Evolutionary conservation across 2,888 invertebrate species (phyloP).

Genomic region (Drosophila kanekoi): DNA sequence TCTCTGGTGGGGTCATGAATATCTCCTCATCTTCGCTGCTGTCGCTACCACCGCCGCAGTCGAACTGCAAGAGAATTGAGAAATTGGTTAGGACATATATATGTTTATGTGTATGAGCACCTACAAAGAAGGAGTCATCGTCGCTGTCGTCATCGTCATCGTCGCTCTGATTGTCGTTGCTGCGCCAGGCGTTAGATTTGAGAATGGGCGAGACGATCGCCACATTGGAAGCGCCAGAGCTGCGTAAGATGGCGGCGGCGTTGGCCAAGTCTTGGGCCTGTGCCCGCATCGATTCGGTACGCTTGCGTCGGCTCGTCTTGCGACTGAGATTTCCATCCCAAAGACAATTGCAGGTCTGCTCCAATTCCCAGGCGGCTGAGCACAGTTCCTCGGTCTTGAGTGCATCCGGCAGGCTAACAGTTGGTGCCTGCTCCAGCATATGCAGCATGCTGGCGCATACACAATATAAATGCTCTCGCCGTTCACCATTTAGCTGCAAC

Average conservation of each 20-base stretch:
- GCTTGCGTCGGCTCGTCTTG: constrained; percentile 85
- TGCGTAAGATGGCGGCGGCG: constrained; percentile 1
- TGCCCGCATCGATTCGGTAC: constrained; percentile 82
- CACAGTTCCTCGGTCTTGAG: constrained; percentile 87
- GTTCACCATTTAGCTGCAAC: constrained; percentile 73
- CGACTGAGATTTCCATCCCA: constrained; percentile 86
- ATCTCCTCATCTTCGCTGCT: constrained; percentile 84
- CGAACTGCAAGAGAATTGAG: constrained; percentile 3
- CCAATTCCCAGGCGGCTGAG: constrained; percentile 87
- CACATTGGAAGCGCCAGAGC: not conserved
- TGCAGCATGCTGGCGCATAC: constrained; percentile 84
- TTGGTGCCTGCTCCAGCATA: constrained; percentile 71
- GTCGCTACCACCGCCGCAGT: constrained; percentile 22
- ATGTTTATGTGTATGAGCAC: not conserved
- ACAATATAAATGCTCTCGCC: constrained; percentile 86
- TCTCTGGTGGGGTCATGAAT: constrained; percentile 89
- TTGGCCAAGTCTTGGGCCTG: constrained; percentile 14
- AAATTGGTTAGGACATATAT: not conserved
- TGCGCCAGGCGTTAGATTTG: constrained; percentile 6
- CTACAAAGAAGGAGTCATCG: constrained; percentile 80
- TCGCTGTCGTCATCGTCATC: constrained; percentile 58
- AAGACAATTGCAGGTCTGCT: constrained; percentile 88
- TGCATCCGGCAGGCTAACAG: constrained; percentile 84
- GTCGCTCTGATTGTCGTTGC: constrained; percentile 21
- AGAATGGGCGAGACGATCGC: not conserved